Evolutionary conservation across 1,140 invertebrate genomes (phyloP).

Genomic region (Ephestia elutella): DNA sequence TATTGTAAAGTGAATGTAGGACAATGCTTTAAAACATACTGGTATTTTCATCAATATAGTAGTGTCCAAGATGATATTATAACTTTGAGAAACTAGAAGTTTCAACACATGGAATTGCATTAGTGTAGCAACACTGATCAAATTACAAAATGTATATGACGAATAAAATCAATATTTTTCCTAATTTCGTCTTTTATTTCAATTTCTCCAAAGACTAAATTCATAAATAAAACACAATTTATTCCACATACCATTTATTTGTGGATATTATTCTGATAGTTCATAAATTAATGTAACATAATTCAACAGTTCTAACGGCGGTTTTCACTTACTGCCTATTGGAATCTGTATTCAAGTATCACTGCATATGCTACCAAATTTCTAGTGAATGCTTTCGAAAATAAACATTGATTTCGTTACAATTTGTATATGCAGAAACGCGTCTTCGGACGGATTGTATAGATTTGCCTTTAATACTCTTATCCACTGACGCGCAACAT

Average conservation of each 20-base stretch:
- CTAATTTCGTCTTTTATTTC: background rate
- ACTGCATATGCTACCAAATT: conserved; percentile 11
- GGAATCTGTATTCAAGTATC: conserved; percentile 7
- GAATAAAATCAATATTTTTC: background rate
- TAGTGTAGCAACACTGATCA: background rate
- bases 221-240: conserved; percentile 28
- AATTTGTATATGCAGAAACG: conserved; percentile 27
- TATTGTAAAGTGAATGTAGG: background rate
- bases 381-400: too few relatives aligned
- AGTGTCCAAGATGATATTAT: background rate
- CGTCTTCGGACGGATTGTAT: conserved; percentile 53
- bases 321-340: conserved; percentile 26
- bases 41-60: background rate
- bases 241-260: conserved; percentile 45
- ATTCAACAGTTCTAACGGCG: conserved; percentile 33
- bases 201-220: background rate
- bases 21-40: background rate
- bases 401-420: background rate
- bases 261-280: conserved; percentile 43
- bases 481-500: too few relatives aligned
- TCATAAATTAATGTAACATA: conserved; percentile 37
- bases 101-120: background rate
- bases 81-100: background rate
- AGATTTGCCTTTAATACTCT: too few relatives aligned
- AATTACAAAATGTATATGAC: background rate